These are phyloP conservation scores for Drosophila kepulauana DNA, from an alignment of 1,140 invertebrate species.

Conservation along the genomic window DNA sequence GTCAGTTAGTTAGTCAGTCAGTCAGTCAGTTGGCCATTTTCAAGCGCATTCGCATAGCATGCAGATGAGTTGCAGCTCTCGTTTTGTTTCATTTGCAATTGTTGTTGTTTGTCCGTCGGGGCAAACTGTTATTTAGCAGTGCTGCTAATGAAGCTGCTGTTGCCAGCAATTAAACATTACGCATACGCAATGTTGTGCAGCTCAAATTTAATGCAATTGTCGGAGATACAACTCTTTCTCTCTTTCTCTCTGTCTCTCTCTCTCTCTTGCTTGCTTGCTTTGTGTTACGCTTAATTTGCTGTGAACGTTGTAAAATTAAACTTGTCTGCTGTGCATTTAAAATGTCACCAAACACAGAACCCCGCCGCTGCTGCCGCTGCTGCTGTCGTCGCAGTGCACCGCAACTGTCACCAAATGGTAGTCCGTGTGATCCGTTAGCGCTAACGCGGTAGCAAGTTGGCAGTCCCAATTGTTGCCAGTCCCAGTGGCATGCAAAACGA, in stretches of 20 bases:
- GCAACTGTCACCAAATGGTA: slow-evolving; percentile 2
- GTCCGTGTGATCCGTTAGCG: slow-evolving; percentile 5
- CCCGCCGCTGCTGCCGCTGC: not conserved
- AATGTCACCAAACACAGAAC: slow-evolving; percentile 64
- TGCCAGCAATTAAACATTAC: slow-evolving; percentile 79
- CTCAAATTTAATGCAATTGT: slow-evolving; percentile 76
- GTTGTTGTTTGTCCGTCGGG: slow-evolving; percentile 1
- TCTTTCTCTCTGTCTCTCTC: not conserved
- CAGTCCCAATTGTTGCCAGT: slow-evolving; percentile 40
- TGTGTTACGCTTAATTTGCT: slow-evolving; percentile 75
- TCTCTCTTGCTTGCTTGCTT: slow-evolving; percentile 15
- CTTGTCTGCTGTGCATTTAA: slow-evolving; percentile 80
- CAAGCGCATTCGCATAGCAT: slow-evolving; percentile 72
- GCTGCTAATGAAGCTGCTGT: slow-evolving; percentile 74
- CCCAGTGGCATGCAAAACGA: slow-evolving; percentile 68
- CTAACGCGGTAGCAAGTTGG: slow-evolving; percentile 21
- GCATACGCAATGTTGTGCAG: slow-evolving; percentile 73
- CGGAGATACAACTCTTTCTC: slow-evolving; percentile 25
- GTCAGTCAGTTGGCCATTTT: slow-evolving; percentile 67
- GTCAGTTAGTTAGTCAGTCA: slow-evolving; percentile 40
- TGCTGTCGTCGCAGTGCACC: not conserved
- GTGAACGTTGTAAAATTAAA: slow-evolving; percentile 78
- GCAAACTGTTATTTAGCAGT: slow-evolving; percentile 68
- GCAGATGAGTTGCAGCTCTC: slow-evolving; percentile 62
- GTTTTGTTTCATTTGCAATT: slow-evolving; percentile 4